Evolutionary conservation across 2,113 vertebrate genomes (phyloP), one percentile per base, ranked within the genome.

Genomic region (Myotis lucifugus): DNA sequence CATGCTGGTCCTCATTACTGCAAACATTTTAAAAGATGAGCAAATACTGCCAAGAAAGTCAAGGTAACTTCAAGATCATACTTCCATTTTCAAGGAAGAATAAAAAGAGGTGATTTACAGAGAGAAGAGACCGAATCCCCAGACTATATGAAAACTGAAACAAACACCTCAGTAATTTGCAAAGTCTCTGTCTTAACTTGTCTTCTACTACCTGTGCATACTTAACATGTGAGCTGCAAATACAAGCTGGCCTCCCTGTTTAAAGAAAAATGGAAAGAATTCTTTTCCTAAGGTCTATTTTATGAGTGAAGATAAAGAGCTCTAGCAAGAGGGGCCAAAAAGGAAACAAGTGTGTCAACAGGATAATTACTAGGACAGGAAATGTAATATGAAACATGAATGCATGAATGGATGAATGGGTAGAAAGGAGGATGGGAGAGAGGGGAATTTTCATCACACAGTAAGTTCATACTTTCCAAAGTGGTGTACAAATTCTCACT

Each of bases 181-280:
- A 67, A 67, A 29, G n/a, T 69, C 14, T 54, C 40, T 91, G 13
- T 29, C 52, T 89, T 87, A 52, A 50, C 37, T 34, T 73, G 72
- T 69, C 77, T 61, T 83, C 87, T 66, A 42, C 34, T n/a, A 86
- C 46, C 11, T 46, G 29, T 12, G 56, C 23, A 66, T 46, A 66
- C 15, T 67, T 77, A 69, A 5, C 52, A 67, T n/a, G 50, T 46
- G 78, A 42, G 14, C 32, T 42, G 3, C 54, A 85, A 86, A 94
- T 50, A 91, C 1, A 88, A 93, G 21, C 7, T 34, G 56, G 14
- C 34, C n/a, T 67, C n/a, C 25, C 9, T n/a, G n/a, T n/a, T 81
- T 73, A 94, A 91, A 73, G 59, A 79, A 94, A 93, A 90, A 81
- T 42, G 15, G 9, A 86, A 82, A 95, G 61, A 1, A 89, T 66